A percentile compares a stretch with the other conserved stretches of the same genome.
phyloP scores from a whole-genome alignment of 2,888 invertebrate genomes.

The Mystacides longicornis region DNA sequence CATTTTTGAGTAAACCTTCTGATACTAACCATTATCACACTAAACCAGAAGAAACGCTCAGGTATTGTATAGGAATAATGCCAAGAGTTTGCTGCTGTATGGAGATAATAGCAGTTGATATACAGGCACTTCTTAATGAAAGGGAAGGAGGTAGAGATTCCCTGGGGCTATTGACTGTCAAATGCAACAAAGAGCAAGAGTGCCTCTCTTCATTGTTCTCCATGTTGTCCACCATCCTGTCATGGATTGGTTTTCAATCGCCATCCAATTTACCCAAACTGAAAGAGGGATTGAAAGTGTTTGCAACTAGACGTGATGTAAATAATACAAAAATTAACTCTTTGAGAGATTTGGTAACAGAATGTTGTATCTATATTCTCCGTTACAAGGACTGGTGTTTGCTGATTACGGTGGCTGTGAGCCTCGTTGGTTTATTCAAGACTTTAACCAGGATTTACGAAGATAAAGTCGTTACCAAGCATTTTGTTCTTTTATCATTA shows the following conservation, averaged over 20 bases:
- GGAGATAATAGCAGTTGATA: constrained; percentile 34
- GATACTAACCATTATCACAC: constrained; percentile 23
- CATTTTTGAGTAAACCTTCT: not conserved
- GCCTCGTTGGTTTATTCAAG: constrained; percentile 47
- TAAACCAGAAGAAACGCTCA: constrained; percentile 32
- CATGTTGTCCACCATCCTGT: constrained; percentile 39
- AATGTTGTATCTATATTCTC: constrained; percentile 33
- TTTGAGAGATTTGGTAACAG: constrained; percentile 33
- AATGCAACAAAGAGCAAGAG: constrained; percentile 42
- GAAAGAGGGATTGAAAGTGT: constrained; percentile 26
- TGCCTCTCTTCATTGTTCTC: constrained; percentile 37
- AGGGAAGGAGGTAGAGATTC: constrained; percentile 52
- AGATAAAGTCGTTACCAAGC: constrained; percentile 37
- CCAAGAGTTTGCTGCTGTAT: constrained; percentile 43
- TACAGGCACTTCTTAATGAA: constrained; percentile 38
- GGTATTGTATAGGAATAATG: constrained; percentile 31
- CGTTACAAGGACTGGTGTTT: constrained; percentile 46
- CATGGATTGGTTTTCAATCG: constrained; percentile 44
- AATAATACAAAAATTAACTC: constrained; percentile 21
- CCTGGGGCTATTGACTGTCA: constrained; percentile 46
- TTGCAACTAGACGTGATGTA: constrained; percentile 16
- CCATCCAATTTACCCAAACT: constrained; percentile 33
- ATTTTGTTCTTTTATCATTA: constrained; percentile 39
- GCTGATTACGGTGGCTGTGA: constrained; percentile 48
- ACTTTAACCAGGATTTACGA: constrained; percentile 42